These are phyloP conservation scores for Gastrophysa polygoni DNA, from an alignment of 2,888 invertebrate genomes.

Conservation along the genomic window DNA sequence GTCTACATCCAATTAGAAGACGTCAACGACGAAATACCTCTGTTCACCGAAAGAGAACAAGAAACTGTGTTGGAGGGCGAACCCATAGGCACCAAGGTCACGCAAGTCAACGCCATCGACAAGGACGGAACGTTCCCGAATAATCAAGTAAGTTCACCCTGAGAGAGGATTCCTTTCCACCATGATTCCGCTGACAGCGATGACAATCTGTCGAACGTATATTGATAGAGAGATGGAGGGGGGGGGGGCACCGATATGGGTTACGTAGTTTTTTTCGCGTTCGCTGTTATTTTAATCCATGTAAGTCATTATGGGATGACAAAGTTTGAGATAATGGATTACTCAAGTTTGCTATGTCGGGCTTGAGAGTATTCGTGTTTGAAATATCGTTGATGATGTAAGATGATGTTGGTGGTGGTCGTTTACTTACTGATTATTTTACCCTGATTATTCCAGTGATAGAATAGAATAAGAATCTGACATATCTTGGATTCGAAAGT, in stretches of 20 bases:
- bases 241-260: neutral
- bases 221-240: no score
- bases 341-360: neutral
- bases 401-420: neutral
- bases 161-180: no score
- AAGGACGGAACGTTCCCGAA: slow-evolving; percentile 95
- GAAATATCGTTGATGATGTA: neutral
- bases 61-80: slow-evolving; percentile 95
- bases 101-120: slow-evolving; percentile 95
- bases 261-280: neutral
- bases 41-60: slow-evolving; percentile 94
- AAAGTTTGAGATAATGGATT: neutral
- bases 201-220: slow-evolving; percentile 16
- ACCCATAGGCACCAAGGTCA: slow-evolving; percentile 93
- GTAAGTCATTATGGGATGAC: neutral
- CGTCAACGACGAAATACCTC: slow-evolving; percentile 95
- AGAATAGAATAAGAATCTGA: no score
- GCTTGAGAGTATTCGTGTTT: neutral
- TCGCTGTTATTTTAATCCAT: neutral
- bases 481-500: no score
- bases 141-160: slow-evolving; percentile 83
- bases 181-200: neutral
- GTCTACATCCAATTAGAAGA: slow-evolving; percentile 93
- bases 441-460: no score
- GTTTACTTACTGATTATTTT: no score